Evolutionary conservation across 2,113 vertebrate genomes (phyloP).

Genomic region (Saccopteryx leptura): DNA sequence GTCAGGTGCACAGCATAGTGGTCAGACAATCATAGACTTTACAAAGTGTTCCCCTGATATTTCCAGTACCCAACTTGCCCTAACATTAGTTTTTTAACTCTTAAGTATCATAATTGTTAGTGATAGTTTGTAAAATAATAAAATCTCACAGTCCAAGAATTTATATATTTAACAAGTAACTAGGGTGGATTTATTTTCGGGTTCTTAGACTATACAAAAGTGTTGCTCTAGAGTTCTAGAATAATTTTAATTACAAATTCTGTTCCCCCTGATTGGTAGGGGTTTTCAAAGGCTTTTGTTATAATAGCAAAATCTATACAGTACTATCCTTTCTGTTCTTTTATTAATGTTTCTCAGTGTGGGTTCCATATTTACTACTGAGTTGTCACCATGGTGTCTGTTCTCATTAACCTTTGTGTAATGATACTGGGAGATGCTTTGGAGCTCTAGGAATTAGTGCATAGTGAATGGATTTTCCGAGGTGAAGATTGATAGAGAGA

Average conservation of each 20-base stretch:
- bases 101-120: constrained; percentile 23
- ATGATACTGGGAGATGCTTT: not conserved
- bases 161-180: constrained; percentile 14
- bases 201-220: not conserved
- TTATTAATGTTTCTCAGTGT: not conserved
- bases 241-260: constrained; percentile 20
- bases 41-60: not conserved
- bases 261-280: not conserved
- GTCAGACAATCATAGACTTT: not conserved
- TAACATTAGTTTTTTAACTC: not conserved
- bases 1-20: not conserved
- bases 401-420: not conserved
- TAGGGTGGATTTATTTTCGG: constrained; percentile 25
- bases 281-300: not conserved
- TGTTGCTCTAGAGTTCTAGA: not conserved
- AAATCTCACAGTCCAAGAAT: not conserved
- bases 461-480: not conserved
- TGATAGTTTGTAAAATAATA: not conserved
- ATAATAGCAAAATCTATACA: not conserved
- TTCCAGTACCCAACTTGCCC: not conserved
- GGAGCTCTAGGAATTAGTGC: not conserved
- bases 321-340: not conserved
- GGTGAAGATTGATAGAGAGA: not conserved
- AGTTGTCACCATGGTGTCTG: not conserved
- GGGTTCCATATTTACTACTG: not conserved